Evolutionary conservation across 2,888 invertebrate species (phyloP).

Genomic region (Morinoia aosen): DNA sequence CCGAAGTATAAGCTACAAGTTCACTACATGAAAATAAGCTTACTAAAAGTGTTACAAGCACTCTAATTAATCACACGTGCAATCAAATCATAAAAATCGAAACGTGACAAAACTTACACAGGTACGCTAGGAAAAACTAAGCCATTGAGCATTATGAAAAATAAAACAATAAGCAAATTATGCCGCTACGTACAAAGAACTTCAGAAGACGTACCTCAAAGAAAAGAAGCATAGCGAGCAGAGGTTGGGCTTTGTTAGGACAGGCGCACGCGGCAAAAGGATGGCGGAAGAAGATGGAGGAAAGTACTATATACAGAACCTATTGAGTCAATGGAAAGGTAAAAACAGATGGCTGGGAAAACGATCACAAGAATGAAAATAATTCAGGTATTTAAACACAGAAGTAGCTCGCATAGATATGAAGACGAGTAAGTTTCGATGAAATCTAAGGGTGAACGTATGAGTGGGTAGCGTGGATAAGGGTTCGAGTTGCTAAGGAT

Average conservation of each 20-base stretch:
- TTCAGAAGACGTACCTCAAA: conserved; percentile 43
- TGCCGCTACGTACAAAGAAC: not conserved
- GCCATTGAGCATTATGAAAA: not conserved
- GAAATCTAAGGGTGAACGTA: too few species aligned
- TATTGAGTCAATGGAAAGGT: not conserved
- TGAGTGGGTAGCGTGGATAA: too few species aligned
- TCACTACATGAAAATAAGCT: not conserved
- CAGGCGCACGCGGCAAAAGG: not conserved
- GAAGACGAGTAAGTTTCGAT: not conserved
- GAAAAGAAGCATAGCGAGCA: conserved; percentile 53
- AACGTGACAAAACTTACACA: not conserved
- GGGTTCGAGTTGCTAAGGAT: too few species aligned
- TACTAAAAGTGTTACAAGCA: not conserved
- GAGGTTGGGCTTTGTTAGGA: conserved; percentile 7
- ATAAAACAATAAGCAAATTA: not conserved
- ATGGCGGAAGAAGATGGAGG: not conserved
- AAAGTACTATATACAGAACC: not conserved
- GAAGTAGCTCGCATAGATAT: not conserved
- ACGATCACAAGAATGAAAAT: not conserved
- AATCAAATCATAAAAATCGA: not conserved
- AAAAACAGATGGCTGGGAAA: not conserved
- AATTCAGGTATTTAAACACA: not conserved
- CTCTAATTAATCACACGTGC: not conserved
- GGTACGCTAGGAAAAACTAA: not conserved
- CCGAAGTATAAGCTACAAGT: not conserved